Conservation (phyloP, 2,888 invertebrate genomes). For the Lagria hirta region DNA sequence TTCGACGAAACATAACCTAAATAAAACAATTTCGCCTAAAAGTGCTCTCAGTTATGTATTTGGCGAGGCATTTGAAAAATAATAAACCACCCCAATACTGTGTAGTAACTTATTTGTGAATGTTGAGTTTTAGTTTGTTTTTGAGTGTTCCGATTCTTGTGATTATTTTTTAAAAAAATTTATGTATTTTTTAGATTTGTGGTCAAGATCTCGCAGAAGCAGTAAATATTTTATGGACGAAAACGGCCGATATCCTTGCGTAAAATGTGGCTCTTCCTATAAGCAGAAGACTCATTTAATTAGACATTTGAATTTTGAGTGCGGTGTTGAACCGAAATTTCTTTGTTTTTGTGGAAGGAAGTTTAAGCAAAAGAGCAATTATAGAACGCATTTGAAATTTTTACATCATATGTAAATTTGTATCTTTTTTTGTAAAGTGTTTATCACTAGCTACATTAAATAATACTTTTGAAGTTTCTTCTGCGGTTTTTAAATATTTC, state of each 20-base stretch:
- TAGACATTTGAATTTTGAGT: conserved; percentile 41
- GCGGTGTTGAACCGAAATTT: conserved; percentile 40
- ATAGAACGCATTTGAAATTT: conserved; percentile 34
- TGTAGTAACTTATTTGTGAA: too few relatives aligned
- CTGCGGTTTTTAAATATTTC: neutral
- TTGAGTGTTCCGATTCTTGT: neutral
- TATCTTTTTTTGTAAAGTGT: conserved; percentile 9
- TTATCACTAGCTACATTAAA: too few relatives aligned
- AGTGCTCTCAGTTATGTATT: neutral
- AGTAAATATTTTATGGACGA: conserved; percentile 37
- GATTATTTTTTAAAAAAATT: conserved; percentile 14
- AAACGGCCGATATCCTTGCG: conserved; percentile 35
- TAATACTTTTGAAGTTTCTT: conserved; percentile 6
- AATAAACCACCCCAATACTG: too few relatives aligned
- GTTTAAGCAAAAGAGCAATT: conserved; percentile 37
- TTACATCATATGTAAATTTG: conserved; percentile 22
- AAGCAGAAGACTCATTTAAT: conserved; percentile 44
- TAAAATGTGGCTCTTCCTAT: conserved; percentile 36
- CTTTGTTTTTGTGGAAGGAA: conserved; percentile 64
- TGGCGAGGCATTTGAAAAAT: too few relatives aligned
- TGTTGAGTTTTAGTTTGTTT: neutral
- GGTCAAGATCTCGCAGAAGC: conserved; percentile 17
- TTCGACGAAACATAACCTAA: conserved; percentile 14
- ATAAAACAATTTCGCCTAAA: conserved; percentile 1
- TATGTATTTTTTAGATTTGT: conserved; percentile 27